Evolutionary conservation across 2,888 invertebrate species (phyloP), one percentile per base, ranked within the genome.

Genomic region (Beris chalybata): DNA sequence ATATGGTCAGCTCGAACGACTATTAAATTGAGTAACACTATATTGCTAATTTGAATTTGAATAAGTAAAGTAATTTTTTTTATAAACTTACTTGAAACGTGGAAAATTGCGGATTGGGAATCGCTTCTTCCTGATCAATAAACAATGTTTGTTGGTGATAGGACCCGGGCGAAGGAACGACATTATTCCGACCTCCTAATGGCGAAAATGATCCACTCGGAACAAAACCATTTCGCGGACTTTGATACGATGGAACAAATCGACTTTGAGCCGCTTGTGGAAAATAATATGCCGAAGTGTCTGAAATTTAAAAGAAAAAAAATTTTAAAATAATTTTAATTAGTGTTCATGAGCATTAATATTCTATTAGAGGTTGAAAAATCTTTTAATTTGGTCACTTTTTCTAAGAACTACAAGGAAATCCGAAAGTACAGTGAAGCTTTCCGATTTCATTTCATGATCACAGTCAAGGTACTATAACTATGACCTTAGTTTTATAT

Each of bases 91-190:
- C 61, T 50, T 52, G 38, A 52, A 50, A 5, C 11, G 38, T 38
- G 38, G 71, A 73, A 56, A 71, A 73, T 45, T 73, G 68, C 59
- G 72, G 65, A 58, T 70, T 71, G 57, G 72, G 72, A 13, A 71
- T 72, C 59, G 72, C 43, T 54, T 64, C 54, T 38, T 45, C n/a
- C 67, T 76, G 75, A 71, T 74, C 75, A 61, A 78, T 74, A 67
- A 76, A 81, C 55, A 80, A 69, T 5, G 78, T 72, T 67, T 79
- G 79, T 31, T 79, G 78, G 69, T 80, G 79, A 72, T 75, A 80
- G 11, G 80, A 76, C 29, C 75, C 78, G 0, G 79, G 76, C 5
- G 75, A 66, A 22, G 70, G 70, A 29, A 70, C 66, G 15, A 70
- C 52, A 53, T 38, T 30, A 45, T 55, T 69, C 53, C 54, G 61